phyloP scores from a whole-genome alignment of 1,140 invertebrate species.

The Ganaspis sp. region DNA sequence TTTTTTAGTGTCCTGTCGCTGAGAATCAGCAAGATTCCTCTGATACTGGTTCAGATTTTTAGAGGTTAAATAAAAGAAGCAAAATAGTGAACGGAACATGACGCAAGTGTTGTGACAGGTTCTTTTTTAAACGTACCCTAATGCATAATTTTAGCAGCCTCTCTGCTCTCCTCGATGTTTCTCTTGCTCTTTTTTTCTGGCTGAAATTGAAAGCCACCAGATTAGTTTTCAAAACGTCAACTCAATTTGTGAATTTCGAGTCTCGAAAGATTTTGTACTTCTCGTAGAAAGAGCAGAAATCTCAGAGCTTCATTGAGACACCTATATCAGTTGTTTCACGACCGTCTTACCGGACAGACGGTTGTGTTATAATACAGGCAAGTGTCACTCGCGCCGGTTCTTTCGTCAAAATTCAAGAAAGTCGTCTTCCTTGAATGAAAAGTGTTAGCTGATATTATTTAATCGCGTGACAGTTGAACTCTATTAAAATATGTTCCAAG shows the following conservation, averaged over 20 bases:
- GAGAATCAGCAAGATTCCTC: too few relatives aligned
- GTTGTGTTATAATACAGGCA: constrained; percentile 51
- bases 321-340: constrained; percentile 75
- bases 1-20: too few relatives aligned
- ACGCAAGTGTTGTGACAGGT: too few relatives aligned
- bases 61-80: too few relatives aligned
- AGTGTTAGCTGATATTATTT: constrained; percentile 15
- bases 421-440: constrained; percentile 32
- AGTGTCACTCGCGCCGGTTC: constrained; percentile 39
- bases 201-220: neutral
- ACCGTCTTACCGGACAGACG: constrained; percentile 71
- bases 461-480: neutral
- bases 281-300: constrained; percentile 69
- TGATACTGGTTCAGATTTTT: too few relatives aligned
- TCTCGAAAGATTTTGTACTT: constrained; percentile 58
- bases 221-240: neutral
- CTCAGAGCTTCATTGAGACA: constrained; percentile 69
- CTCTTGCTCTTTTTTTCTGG: neutral
- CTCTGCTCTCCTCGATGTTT: too few relatives aligned
- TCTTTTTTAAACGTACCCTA: too few relatives aligned
- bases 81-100: too few relatives aligned
- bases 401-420: constrained; percentile 13
- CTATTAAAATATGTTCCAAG: neutral
- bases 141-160: too few relatives aligned
- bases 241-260: neutral